A percentile compares a stretch with the other conserved stretches of the same genome.
phyloP scores from a whole-genome alignment of 1,140 invertebrate species.

The Papilio glaucus region DNA sequence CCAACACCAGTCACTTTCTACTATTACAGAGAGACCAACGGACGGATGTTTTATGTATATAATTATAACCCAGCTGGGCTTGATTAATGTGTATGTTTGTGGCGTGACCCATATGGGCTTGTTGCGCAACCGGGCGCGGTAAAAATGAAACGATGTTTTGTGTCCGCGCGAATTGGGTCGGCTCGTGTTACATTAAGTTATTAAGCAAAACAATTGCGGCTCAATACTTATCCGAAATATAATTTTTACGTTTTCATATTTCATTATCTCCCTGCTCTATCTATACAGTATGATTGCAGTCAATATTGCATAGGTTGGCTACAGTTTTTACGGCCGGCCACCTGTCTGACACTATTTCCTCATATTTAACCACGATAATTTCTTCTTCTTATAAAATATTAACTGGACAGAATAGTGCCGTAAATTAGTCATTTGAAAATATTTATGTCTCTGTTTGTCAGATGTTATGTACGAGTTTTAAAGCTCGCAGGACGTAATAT shows the following conservation, averaged over 20 bases:
- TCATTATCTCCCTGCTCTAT: too few species aligned
- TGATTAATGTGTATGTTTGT: slow-evolving; percentile 18
- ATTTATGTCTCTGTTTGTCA: background rate
- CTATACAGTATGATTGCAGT: too few species aligned
- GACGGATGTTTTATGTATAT: background rate
- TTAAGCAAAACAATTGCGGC: background rate
- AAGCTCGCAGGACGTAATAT: too few species aligned
- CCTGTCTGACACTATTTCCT: too few species aligned
- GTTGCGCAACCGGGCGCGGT: slow-evolving; percentile 16
- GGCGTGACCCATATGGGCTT: slow-evolving; percentile 9
- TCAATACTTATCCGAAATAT: background rate
- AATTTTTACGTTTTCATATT: background rate
- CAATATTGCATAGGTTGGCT: too few species aligned
- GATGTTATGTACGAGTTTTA: too few species aligned
- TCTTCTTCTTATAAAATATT: too few species aligned
- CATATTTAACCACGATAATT: too few species aligned
- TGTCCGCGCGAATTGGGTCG: slow-evolving; percentile 7
- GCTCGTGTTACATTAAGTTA: slow-evolving; percentile 17
- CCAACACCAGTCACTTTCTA: background rate
- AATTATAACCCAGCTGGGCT: slow-evolving; percentile 23
- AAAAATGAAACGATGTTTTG: slow-evolving; percentile 21
- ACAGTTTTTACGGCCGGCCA: too few species aligned
- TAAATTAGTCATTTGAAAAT: too few species aligned
- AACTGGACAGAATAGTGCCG: too few species aligned
- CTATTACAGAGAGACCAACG: background rate